Evolutionary conservation across 1,140 invertebrate species (phyloP).

Genomic region (Brachionus manjavacas): DNA sequence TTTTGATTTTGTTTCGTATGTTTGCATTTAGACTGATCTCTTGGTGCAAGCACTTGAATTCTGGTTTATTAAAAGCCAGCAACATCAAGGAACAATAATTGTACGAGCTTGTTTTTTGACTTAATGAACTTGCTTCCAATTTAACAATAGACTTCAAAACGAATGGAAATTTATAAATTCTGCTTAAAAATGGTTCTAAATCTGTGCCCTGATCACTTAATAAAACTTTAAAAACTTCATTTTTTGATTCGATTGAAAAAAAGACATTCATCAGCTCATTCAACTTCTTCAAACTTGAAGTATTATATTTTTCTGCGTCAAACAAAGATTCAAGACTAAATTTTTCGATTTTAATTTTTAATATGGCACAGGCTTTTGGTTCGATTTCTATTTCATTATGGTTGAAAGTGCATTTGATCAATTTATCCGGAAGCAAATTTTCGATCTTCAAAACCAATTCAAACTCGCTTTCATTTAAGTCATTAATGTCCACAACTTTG

Average conservation of each 20-base stretch:
- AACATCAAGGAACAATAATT: not conserved
- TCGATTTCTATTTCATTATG: not conserved
- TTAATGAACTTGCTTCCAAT: not conserved
- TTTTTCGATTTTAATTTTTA: not conserved
- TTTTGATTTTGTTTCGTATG: not conserved
- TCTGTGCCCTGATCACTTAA: not conserved
- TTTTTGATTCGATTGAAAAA: not conserved
- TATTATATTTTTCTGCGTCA: not conserved
- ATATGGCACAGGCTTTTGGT: not conserved
- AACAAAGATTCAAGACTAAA: not conserved
- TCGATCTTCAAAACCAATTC: not conserved
- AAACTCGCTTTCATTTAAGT: not conserved
- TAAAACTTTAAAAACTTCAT: not conserved
- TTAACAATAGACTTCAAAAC: not conserved
- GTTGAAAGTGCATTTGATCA: not conserved
- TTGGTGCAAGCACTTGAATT: not conserved
- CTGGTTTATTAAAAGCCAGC: not conserved
- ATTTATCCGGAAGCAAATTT: not conserved
- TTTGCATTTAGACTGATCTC: not conserved
- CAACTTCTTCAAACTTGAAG: not conserved
- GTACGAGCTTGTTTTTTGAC: not conserved
- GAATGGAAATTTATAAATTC: conserved; percentile 6
- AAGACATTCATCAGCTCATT: not conserved
- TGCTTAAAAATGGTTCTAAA: not conserved
- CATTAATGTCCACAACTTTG: not conserved